Evolutionary conservation across 1,140 invertebrate species (phyloP).

Genomic region (Magallana gigas): DNA sequence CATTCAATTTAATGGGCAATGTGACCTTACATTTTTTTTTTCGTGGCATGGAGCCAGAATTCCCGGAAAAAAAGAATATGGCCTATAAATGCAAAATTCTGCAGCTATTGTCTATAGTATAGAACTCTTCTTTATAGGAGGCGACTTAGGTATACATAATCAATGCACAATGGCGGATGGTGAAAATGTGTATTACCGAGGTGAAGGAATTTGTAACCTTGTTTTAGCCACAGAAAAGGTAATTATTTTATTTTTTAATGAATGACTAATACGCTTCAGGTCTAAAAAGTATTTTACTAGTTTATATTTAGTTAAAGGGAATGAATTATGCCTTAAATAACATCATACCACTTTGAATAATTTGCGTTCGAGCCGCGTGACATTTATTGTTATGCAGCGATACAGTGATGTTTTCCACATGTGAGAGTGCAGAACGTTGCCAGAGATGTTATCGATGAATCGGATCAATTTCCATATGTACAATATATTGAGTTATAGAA

Average conservation of each 20-base stretch:
- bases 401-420: not conserved
- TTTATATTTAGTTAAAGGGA: not conserved
- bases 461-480: too few species aligned
- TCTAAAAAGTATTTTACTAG: not conserved
- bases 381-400: not conserved
- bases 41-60: too few species aligned
- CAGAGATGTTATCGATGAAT: not conserved
- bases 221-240: constrained; percentile 51
- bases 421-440: not conserved
- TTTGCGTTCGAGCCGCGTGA: not conserved
- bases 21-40: too few species aligned
- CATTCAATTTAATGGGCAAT: too few species aligned
- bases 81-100: too few species aligned
- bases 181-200: constrained; percentile 51
- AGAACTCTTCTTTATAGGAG: constrained; percentile 51
- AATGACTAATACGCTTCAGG: not conserved
- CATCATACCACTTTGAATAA: too few species aligned
- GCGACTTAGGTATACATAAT: constrained; percentile 37
- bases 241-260: not conserved
- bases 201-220: constrained; percentile 56
- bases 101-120: too few species aligned
- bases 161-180: constrained; percentile 48
- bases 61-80: too few species aligned
- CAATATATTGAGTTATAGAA: too few species aligned
- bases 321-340: not conserved